Base-by-base conservation (phyloP, 1,140 invertebrate species). In the Cheumatopsyche charites region DNA sequence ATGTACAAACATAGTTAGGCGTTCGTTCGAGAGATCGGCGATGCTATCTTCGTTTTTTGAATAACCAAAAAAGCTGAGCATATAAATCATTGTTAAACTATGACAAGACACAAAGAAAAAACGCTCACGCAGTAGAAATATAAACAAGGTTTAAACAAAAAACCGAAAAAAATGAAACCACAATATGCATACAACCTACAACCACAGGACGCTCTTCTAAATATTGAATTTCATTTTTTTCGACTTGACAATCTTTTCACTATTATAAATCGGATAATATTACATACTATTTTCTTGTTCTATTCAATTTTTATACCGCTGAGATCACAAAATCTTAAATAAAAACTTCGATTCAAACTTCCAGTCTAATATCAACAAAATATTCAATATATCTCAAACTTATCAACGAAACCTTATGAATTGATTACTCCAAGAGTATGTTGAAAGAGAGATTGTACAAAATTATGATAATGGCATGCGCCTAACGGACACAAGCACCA, bases 141-240 rank as follows among this genome's bases (percentile, higher is more conserved):
- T 62, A 62, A 29, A 62, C 58, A 62, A 26, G 47, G 47, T 52
- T 52, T 52, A 9, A 52, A 52, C n/a, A 62, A 62, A 21, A 65
- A 43, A n/a, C 41, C n/a, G n/a, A n/a, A n/a, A n/a, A n/a, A n/a
- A n/a, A n/a, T n/a, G n/a, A n/a, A n/a, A n/a, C 23, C 17, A 12
- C n/a, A 23, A 61, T 9, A 36, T 9, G 9, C 29, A 36, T 36
- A 36, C 29, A 9, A 12, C 6, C 62, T n/a, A 15, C 15, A 67
- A 67, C 65, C 65, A 43, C 65, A 52, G 23, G 17, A 65, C 29
- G 62, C 47, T 52, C 47, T 9, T 15, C 62, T 12, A 21, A 9
- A 36, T 67, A 67, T 67, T 67, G 43, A 49, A 52, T 67, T 67
- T 26, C 65, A 67, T n/a, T 65, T 65, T 49, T 15, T 36, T n/a